Percentiles rank a stretch among this genome's conserved stretches.
These are phyloP conservation scores for Cyanistes caeruleus DNA, from an alignment of 2,113 vertebrate genomes.

Conservation along the genomic window DNA sequence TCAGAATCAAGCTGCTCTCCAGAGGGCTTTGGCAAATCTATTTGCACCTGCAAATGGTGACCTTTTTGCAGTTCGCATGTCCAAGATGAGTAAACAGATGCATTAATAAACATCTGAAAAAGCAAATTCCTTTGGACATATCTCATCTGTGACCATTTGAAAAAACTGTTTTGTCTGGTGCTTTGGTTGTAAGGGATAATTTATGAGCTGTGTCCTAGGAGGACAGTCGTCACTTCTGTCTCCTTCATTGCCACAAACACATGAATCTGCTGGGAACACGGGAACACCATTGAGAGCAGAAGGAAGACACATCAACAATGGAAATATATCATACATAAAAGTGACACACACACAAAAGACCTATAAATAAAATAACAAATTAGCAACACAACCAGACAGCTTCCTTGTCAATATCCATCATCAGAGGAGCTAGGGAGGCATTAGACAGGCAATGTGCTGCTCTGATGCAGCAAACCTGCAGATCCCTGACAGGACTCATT, in stretches of 20 bases:
- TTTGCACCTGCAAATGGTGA: slow-evolving; percentile 13
- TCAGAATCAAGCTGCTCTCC: not conserved
- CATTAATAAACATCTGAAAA: slow-evolving; percentile 25
- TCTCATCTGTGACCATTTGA: slow-evolving; percentile 8
- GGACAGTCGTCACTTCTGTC: not conserved
- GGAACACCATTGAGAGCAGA: slow-evolving; percentile 34
- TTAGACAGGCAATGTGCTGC: slow-evolving; percentile 35
- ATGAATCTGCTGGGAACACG: slow-evolving; percentile 51
- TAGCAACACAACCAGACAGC: not conserved
- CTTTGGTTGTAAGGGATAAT: slow-evolving; percentile 25
- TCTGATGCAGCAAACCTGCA: slow-evolving; percentile 46
- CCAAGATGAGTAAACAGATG: not conserved
- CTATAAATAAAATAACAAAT: slow-evolving; percentile 64
- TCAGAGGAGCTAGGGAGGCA: slow-evolving; percentile 18
- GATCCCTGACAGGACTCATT: not conserved
- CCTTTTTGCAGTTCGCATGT: not conserved
- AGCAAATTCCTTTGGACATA: slow-evolving; percentile 14
- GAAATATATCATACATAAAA: slow-evolving; percentile 51
- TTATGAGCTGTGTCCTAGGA: slow-evolving; percentile 52
- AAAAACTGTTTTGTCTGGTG: slow-evolving; percentile 12
- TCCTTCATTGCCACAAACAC: slow-evolving; percentile 25
- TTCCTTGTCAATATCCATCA: slow-evolving; percentile 58
- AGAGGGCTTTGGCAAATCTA: not conserved
- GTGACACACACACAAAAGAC: slow-evolving; percentile 22
- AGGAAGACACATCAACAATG: slow-evolving; percentile 31